phyloP scores from a whole-genome alignment of 2,888 invertebrate species.

The Drosophila setosimentum region DNA sequence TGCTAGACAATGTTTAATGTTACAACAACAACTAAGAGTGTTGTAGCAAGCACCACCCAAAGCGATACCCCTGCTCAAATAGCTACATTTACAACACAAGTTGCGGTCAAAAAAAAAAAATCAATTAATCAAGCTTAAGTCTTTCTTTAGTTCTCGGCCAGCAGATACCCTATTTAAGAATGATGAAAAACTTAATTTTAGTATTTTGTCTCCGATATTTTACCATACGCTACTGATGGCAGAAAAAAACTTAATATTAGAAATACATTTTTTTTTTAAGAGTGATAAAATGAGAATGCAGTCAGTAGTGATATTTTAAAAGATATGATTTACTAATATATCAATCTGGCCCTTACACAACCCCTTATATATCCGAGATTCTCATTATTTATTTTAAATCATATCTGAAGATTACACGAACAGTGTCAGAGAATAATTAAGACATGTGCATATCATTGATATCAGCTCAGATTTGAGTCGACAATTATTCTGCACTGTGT shows the following conservation, averaged over 20 bases:
- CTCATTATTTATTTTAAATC: too few relatives aligned
- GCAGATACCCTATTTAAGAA: background rate
- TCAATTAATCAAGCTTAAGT: background rate
- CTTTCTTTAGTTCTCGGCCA: background rate
- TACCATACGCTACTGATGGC: background rate
- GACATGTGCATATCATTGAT: background rate
- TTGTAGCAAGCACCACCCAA: background rate
- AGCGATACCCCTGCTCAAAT: background rate
- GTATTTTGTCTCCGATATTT: background rate
- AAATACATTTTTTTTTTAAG: background rate
- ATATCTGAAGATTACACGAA: too few relatives aligned
- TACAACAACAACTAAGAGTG: background rate
- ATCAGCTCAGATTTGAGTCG: background rate
- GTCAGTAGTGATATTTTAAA: background rate
- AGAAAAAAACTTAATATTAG: background rate
- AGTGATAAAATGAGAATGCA: background rate
- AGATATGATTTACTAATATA: background rate
- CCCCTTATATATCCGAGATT: background rate
- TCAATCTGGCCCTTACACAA: background rate
- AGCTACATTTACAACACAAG: background rate
- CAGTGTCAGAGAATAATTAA: background rate
- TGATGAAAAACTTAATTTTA: background rate
- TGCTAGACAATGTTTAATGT: background rate
- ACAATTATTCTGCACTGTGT: background rate
- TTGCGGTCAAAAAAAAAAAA: background rate